phyloP scores from a whole-genome alignment of 1,140 invertebrate genomes.

The Drosophila gunungcola region DNA sequence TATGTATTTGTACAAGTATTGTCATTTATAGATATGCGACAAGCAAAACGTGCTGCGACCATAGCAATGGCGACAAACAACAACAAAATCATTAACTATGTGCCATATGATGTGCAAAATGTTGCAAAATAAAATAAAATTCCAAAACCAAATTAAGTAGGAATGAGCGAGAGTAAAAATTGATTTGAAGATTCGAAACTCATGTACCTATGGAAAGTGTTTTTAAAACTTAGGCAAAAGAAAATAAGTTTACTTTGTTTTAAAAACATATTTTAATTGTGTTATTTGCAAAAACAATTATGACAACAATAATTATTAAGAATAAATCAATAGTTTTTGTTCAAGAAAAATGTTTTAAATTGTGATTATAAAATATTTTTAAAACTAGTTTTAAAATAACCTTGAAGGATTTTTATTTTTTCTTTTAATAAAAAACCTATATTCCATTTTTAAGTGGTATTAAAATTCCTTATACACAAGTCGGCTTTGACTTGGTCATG shows the following conservation, averaged over 20 bases:
- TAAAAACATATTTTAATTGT: no score
- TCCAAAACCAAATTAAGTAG: conserved; percentile 46
- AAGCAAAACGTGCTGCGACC: conserved; percentile 32
- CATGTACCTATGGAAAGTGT: not conserved
- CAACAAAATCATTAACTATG: conserved; percentile 41
- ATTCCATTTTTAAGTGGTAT: conserved; percentile 5
- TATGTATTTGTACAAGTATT: conserved; percentile 34
- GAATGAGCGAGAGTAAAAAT: conserved; percentile 5
- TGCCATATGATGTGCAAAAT: conserved; percentile 77
- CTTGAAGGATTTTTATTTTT: no score
- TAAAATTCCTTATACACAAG: not conserved
- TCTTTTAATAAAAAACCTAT: no score
- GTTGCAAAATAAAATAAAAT: conserved; percentile 40
- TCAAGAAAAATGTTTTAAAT: no score
- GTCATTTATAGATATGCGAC: conserved; percentile 4
- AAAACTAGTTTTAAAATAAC: not conserved
- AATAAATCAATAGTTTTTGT: no score
- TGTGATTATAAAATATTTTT: not conserved
- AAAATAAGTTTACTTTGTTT: no score
- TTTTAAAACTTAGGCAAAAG: not conserved
- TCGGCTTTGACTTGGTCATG: conserved; percentile 23
- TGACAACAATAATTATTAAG: no score
- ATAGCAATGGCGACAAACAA: conserved; percentile 47
- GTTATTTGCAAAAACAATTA: no score
- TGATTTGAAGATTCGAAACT: conserved; percentile 1